Conservation (phyloP, 1,140 invertebrate genomes). For the Drosophila miranda region DNA sequence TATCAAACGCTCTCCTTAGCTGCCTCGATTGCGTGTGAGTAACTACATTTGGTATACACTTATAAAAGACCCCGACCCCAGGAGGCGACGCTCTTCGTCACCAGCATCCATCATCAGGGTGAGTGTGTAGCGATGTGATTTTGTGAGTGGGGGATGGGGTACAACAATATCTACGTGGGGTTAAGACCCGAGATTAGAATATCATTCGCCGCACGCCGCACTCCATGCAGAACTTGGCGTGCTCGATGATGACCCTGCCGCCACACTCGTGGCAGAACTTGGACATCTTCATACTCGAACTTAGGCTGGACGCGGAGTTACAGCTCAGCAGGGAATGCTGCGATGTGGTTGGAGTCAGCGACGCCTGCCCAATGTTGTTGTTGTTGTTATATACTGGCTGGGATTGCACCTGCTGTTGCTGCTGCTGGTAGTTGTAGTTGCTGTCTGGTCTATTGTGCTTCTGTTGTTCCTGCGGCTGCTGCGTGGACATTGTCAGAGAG, state of each 20-base stretch:
- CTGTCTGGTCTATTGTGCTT: conserved; percentile 6
- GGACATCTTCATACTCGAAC: conserved; percentile 83
- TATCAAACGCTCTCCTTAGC: conserved; percentile 27
- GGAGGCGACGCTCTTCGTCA: conserved; percentile 1
- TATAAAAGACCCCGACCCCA: conserved; percentile 4
- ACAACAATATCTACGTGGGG: conserved; percentile 25
- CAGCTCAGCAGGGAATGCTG: conserved; percentile 58
- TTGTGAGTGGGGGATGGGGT: conserved; percentile 18
- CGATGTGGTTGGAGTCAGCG: conserved; percentile 46
- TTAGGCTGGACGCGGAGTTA: conserved; percentile 47
- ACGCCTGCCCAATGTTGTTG: not conserved
- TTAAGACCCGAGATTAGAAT: conserved; percentile 38
- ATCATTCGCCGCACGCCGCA: conserved; percentile 87
- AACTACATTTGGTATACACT: conserved; percentile 72
- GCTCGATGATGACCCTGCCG: conserved; percentile 89
- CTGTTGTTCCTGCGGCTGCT: conserved; percentile 31
- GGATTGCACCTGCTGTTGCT: conserved; percentile 23
- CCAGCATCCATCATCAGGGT: not conserved
- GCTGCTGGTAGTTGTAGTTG: conserved; percentile 51
- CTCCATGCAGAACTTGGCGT: conserved; percentile 95
- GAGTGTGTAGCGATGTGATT: conserved; percentile 8
- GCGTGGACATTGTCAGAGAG: conserved; percentile 15
- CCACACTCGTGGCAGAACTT: conserved; percentile 96
- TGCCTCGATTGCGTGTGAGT: conserved; percentile 19
- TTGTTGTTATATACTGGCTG: conserved; percentile 47